Conservation (phyloP, 2,113 vertebrate genomes). For the Sinosuthora webbiana region DNA sequence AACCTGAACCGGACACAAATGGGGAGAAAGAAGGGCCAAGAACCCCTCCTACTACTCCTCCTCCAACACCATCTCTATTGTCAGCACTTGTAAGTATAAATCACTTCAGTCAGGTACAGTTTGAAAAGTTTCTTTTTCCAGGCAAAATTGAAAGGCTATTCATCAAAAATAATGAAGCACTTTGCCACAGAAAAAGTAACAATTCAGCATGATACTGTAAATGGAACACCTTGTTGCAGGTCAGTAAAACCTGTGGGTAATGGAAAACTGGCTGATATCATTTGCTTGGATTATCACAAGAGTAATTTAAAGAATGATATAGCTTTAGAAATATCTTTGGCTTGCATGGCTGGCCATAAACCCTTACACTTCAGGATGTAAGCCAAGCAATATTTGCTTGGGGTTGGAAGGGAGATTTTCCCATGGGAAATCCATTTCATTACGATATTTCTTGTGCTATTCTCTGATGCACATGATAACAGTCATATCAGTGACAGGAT, state of each 20-base stretch:
- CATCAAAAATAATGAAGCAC: not conserved
- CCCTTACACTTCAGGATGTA: not conserved
- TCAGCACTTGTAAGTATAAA: constrained; percentile 74
- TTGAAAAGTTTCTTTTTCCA: not conserved
- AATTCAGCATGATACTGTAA: not conserved
- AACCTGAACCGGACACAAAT: constrained; percentile 25
- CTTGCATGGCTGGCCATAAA: not conserved
- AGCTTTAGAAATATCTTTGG: not conserved
- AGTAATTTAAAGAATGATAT: not conserved
- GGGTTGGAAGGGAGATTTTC: not conserved
- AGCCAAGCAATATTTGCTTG: not conserved
- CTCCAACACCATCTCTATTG: constrained; percentile 22
- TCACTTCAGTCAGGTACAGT: not conserved
- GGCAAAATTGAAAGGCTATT: not conserved
- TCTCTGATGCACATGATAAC: not conserved
- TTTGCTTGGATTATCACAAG: not conserved
- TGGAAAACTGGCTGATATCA: not conserved
- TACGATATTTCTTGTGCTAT: not conserved
- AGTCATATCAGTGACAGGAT: not conserved
- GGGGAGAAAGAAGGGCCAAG: constrained; percentile 28
- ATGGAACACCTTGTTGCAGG: not conserved
- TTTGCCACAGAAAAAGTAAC: not conserved
- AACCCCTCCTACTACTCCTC: not conserved
- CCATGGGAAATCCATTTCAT: not conserved
- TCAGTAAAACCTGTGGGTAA: not conserved